phyloP scores from a whole-genome alignment of 2,797 vertebrate species.

The Agapornis canus region DNA sequence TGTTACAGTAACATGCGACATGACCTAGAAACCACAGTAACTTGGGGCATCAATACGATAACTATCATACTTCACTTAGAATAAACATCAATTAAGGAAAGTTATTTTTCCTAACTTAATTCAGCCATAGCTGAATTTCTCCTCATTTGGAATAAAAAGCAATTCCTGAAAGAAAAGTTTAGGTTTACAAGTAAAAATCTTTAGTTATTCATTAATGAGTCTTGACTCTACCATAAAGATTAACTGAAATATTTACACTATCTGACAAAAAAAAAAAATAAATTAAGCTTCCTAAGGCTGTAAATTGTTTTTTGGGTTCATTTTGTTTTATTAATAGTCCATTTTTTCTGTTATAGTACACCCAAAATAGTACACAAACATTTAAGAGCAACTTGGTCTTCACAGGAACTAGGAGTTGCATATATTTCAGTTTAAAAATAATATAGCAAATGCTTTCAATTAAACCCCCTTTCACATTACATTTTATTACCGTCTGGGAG shows the following conservation, averaged over 20 bases:
- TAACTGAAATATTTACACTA: not conserved
- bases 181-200: not conserved
- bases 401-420: constrained; percentile 79
- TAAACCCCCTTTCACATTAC: constrained; percentile 62
- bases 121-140: not conserved
- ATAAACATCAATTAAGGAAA: not conserved
- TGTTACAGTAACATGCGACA: not conserved
- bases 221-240: not conserved
- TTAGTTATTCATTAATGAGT: not conserved
- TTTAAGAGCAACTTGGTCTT: constrained; percentile 80
- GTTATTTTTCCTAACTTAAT: not conserved
- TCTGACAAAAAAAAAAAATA: not conserved
- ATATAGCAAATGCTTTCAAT: constrained; percentile 75
- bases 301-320: not conserved
- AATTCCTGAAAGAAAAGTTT: not conserved
- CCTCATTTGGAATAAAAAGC: not conserved
- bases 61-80: not conserved
- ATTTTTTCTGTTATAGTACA: constrained; percentile 83
- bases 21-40: not conserved
- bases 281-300: not conserved
- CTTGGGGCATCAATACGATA: not conserved
- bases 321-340: constrained; percentile 79
- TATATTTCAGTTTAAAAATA: constrained; percentile 83
- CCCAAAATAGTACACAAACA: constrained; percentile 46
- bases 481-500: constrained; percentile 80